A percentile compares a stretch with the other conserved stretches of the same genome.
phyloP scores from a whole-genome alignment of 2,113 vertebrate species.

The Aviceda subcristata region DNA sequence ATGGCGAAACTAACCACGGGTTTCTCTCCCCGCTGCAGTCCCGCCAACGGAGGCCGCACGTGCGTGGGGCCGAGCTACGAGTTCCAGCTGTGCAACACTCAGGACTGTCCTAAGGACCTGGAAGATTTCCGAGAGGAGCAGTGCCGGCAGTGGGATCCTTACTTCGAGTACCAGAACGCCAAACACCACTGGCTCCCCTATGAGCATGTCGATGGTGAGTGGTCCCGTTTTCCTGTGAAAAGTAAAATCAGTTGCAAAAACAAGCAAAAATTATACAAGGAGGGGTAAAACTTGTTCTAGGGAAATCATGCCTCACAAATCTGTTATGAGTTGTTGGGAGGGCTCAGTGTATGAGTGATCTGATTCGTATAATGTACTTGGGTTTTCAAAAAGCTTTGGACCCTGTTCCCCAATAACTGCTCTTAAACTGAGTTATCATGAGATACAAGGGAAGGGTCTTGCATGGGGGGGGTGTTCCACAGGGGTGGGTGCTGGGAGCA shows the following conservation, averaged over 20 bases:
- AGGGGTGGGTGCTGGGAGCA: neutral
- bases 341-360: neutral
- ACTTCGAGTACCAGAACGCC: conserved; percentile 83
- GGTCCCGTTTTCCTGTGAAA: neutral
- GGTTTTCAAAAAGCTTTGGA: neutral
- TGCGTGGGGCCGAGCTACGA: conserved; percentile 86
- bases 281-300: neutral
- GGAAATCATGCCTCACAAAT: neutral
- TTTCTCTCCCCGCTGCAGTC: conserved; percentile 70
- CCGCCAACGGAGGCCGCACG: conserved; percentile 88
- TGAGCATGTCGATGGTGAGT: conserved; percentile 89
- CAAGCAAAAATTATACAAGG: neutral
- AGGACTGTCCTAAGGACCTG: conserved; percentile 85
- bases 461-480: too few species aligned
- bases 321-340: neutral
- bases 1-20: neutral
- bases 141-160: conserved; percentile 85
- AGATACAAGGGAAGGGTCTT: neutral
- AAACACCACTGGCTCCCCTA: conserved; percentile 96
- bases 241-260: neutral
- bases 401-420: neutral
- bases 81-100: conserved; percentile 90
- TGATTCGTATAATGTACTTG: neutral
- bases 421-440: neutral
- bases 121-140: conserved; percentile 91